Base-by-base conservation (phyloP, 1,140 invertebrate genomes). In the Physella acuta region DNA sequence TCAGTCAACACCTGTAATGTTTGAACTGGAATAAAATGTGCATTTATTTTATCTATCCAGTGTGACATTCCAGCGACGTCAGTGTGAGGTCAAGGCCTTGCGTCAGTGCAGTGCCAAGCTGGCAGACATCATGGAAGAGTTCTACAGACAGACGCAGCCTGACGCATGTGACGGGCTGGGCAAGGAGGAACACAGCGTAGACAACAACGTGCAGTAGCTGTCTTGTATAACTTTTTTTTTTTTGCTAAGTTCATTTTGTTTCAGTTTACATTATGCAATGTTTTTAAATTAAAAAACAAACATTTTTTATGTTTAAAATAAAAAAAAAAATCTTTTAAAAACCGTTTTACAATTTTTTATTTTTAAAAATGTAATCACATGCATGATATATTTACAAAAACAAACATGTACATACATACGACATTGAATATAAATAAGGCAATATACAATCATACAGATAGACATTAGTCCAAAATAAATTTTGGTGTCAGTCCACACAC, bases 91-190 rank as follows among this genome's bases (percentile, higher is more conserved):
- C 51, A 31, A 26, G n/a, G 31, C 33, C n/a, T 20, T 66, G 24
- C 52, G 53, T 5, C n/a, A 4, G 14, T 66, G 64, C 34, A 66
- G 31, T 26, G 26, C 26, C 2, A 56, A 28, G 16, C 52, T 66
- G 14, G 64, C 51, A 1, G 24, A 66, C 24, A 52, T 66, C 52
- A 66, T 66, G 64, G 64, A 56, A 16, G 30, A 66, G 64, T 66
- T 66, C 36, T 66, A 66, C 52, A 55, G 1, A 20, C 64, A 66
- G 39, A 66, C 64, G n/a, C 51, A 56, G 26, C 58, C 58, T 11
- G 58, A 11, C 4, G 58, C 58, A 14, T 60, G 58, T 33, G 33
- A 3, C 20, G 34, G 11, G 3, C 20, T 44, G 8, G 20, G 20
- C 20, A 44, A 44, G 34, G n/a, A n/a, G n/a, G 33, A 28, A 30